These are phyloP conservation scores for Lamproptera curius DNA, from an alignment of 2,888 invertebrate genomes.

Conservation along the genomic window DNA sequence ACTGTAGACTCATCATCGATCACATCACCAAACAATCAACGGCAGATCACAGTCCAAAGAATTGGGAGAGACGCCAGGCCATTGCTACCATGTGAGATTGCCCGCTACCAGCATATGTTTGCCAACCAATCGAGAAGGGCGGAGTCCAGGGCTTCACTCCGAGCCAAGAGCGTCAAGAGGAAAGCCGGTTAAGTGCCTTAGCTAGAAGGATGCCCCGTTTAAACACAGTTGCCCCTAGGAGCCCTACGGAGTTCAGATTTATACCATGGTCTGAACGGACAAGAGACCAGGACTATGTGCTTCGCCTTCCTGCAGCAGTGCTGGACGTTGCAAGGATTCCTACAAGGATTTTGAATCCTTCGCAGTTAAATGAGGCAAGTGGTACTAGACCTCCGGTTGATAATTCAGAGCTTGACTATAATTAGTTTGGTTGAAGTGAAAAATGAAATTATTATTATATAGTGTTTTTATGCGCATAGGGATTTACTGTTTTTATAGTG, in stretches of 20 bases:
- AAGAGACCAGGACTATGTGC: constrained; percentile 52
- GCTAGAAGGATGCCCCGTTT: constrained; percentile 59
- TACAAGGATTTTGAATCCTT: constrained; percentile 35
- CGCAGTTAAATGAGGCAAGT: constrained; percentile 34
- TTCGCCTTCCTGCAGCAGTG: constrained; percentile 45
- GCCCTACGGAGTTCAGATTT: constrained; percentile 40
- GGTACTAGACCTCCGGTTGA: constrained; percentile 36
- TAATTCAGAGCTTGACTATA: constrained; percentile 40
- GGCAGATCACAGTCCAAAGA: constrained; percentile 77
- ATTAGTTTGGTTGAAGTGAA: constrained; percentile 17
- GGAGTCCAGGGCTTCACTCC: constrained; percentile 43
- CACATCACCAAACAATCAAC: constrained; percentile 37
- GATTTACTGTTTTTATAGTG: too few relatives aligned
- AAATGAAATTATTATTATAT: too few relatives aligned
- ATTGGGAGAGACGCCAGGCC: constrained; percentile 78
- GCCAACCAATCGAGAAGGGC: constrained; percentile 36
- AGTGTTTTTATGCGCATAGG: too few relatives aligned
- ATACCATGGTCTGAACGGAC: constrained; percentile 53
- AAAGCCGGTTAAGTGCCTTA: constrained; percentile 46
- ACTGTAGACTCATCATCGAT: constrained; percentile 35
- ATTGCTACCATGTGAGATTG: constrained; percentile 70
- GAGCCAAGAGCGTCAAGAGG: constrained; percentile 42
- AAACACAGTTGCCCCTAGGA: constrained; percentile 35
- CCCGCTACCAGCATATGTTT: constrained; percentile 67
- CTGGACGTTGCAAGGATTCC: constrained; percentile 49